phyloP scores from a whole-genome alignment of 2,888 invertebrate genomes.

The Steinernema scapterisci region DNA sequence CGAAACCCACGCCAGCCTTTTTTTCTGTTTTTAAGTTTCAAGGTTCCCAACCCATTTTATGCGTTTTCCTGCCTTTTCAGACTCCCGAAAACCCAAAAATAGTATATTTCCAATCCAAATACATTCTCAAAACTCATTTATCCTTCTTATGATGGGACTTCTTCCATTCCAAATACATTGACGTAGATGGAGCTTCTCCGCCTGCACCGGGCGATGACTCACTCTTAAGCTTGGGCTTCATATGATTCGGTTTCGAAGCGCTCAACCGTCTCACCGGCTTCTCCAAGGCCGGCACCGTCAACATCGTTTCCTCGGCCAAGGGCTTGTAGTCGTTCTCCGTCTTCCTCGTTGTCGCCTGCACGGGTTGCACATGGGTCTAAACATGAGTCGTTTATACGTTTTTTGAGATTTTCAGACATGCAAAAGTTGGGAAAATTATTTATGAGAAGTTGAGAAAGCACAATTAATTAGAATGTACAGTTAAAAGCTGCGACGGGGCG shows the following conservation, averaged over 20 bases:
- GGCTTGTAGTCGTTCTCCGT: slow-evolving; percentile 6
- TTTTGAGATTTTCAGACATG: not conserved
- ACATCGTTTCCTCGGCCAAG: not conserved
- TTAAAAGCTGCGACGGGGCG: not conserved
- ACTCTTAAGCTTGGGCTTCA: no score
- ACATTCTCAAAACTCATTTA: not conserved
- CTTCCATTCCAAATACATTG: slow-evolving; percentile 6
- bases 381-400: not conserved
- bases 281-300: not conserved
- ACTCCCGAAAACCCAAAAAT: no score
- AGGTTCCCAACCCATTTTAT: no score
- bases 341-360: not conserved
- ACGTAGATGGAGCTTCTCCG: not conserved
- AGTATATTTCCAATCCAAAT: not conserved
- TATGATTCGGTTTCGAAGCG: not conserved
- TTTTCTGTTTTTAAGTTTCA: no score
- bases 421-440: not conserved
- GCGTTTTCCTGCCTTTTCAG: no score
- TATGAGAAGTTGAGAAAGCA: not conserved
- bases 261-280: not conserved
- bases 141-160: not conserved
- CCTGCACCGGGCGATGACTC: no score
- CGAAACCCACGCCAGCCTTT: no score
- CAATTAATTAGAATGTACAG: no score
- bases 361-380: not conserved